phyloP scores from a whole-genome alignment of 2,888 invertebrate species.

The Drosophila cognata region DNA sequence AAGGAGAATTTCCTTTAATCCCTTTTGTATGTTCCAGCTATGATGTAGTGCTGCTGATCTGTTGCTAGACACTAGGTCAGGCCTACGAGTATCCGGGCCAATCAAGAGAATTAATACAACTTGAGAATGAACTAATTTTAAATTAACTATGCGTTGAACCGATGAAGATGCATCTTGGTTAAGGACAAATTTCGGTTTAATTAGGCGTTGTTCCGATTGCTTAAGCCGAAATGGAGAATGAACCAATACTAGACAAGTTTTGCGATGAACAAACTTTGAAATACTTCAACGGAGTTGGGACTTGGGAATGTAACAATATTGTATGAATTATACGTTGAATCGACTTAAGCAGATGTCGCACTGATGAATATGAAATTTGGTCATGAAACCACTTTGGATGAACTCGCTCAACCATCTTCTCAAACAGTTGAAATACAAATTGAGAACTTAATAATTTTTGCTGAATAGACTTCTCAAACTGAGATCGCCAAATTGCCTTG shows the following conservation, averaged over 20 bases:
- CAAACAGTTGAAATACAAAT: neutral
- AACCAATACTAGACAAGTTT: fast-evolving
- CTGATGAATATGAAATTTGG: neutral
- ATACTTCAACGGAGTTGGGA: neutral
- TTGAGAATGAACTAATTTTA: neutral
- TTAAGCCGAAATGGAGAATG: neutral
- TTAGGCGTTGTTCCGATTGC: no score
- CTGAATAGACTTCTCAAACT: neutral
- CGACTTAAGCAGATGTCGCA: neutral
- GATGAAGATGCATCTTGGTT: neutral
- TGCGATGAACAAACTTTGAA: neutral
- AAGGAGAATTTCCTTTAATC: neutral
- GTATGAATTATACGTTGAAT: neutral
- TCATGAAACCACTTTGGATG: neutral
- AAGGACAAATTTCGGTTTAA: neutral
- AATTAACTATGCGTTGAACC: neutral
- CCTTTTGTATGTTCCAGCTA: neutral
- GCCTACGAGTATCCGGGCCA: neutral
- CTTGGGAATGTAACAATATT: neutral
- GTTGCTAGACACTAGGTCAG: neutral
- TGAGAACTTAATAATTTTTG: neutral
- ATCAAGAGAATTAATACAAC: neutral
- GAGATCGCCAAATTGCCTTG: no score
- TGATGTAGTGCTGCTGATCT: neutral
- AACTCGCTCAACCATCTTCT: neutral